These are phyloP conservation scores for Empis stercorea DNA, from an alignment of 2,888 invertebrate genomes.

Conservation along the genomic window DNA sequence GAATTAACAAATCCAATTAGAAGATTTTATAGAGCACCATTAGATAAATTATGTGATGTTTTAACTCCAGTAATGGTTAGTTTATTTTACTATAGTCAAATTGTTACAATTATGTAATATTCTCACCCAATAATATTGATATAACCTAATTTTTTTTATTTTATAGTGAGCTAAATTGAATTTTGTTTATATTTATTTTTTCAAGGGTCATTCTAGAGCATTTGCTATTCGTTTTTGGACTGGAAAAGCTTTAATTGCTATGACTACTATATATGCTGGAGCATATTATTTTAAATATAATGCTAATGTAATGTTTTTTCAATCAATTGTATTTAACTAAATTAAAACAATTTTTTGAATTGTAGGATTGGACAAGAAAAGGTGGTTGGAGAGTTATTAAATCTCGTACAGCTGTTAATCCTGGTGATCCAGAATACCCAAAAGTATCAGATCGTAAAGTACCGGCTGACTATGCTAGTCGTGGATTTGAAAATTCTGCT, in stretches of 20 bases:
- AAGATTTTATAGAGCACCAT: constrained; percentile 58
- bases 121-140: neutral
- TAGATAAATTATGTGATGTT: constrained; percentile 47
- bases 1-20: constrained; percentile 63
- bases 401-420: constrained; percentile 44
- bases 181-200: neutral
- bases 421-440: constrained; percentile 61
- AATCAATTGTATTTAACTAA: neutral
- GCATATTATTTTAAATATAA: constrained; percentile 77
- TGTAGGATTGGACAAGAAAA: constrained; percentile 63
- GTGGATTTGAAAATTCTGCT: constrained; percentile 55
- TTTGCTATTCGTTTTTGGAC: constrained; percentile 44
- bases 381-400: constrained; percentile 55
- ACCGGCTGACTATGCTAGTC: constrained; percentile 53
- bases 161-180: neutral
- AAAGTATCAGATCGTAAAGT: constrained; percentile 41
- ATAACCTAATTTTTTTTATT: neutral
- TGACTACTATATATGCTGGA: constrained; percentile 39
- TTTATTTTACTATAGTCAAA: neutral
- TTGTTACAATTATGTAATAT: constrained; percentile 16
- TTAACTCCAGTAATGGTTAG: constrained; percentile 50
- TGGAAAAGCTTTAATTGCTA: constrained; percentile 46
- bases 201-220: constrained; percentile 47
- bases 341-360: neutral
- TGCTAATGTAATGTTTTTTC: constrained; percentile 58